Evolutionary conservation across 2,797 vertebrate genomes (phyloP).

Genomic region (Leuciscus waleckii): DNA sequence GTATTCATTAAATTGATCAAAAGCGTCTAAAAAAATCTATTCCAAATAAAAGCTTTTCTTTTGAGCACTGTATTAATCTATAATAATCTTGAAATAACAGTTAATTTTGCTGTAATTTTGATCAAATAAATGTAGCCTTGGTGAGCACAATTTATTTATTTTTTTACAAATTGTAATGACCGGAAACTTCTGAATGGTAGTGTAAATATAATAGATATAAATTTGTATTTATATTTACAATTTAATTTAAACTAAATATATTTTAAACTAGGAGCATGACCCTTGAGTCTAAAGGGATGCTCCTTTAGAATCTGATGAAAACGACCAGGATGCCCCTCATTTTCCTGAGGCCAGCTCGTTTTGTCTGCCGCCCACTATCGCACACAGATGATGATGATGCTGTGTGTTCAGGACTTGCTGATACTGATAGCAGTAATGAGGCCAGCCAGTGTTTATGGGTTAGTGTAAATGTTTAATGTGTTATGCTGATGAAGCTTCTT

Average conservation of each 20-base stretch:
- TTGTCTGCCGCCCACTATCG: conserved; percentile 16
- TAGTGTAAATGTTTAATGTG: conserved; percentile 83
- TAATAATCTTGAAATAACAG: too few relatives aligned
- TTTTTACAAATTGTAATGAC: too few relatives aligned
- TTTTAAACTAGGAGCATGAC: neutral
- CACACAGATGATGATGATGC: conserved; percentile 12
- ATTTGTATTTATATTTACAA: neutral
- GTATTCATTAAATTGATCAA: neutral
- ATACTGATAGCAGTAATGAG: conserved; percentile 63
- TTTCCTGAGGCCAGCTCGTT: conserved; percentile 5
- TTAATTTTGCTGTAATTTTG: neutral
- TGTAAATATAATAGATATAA: neutral
- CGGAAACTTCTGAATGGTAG: neutral
- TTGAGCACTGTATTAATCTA: too few relatives aligned
- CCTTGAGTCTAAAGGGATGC: neutral
- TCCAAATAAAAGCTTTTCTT: neutral
- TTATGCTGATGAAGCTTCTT: conserved; percentile 72
- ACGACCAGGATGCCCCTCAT: neutral
- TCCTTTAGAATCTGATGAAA: neutral
- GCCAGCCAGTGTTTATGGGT: conserved; percentile 76
- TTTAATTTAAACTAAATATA: neutral
- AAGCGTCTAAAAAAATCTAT: neutral
- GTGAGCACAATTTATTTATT: too few relatives aligned
- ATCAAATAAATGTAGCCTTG: neutral
- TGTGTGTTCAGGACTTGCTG: conserved; percentile 42